Base-by-base conservation (phyloP, 2,888 invertebrate genomes). In the Beris morrisii region DNA sequence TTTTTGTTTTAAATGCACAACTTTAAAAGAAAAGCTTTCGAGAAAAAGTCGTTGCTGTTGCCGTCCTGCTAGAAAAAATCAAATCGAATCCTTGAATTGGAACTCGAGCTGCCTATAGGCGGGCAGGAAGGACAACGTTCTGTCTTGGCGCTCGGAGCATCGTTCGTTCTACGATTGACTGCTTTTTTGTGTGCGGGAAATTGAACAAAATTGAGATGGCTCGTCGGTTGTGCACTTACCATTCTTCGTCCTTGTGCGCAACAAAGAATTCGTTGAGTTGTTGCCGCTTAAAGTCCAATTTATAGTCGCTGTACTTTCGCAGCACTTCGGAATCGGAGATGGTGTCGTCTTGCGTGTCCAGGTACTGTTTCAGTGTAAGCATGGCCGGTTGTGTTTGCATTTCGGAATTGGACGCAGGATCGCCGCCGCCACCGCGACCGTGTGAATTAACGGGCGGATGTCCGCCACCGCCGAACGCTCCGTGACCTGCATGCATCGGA, bases 211-310 rank as follows among this genome's bases (percentile, higher is more conserved):
- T 48, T 13, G 12, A n/a, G 48, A 15, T 11, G 9, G 1, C 7
- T 38, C 38, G 38, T 38, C 6, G 31, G 44, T 4, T 6, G 6
- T 5, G 22, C 44, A 67, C 92, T 84, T 87, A 98, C 99, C 99
- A 99, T 89, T 99, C 99, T 82, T 99, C 98, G 77, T 99, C 98
- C 83, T 99, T 99, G 84, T 99, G 99, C 54, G 93, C 92, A 74
- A 97, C 91, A 83, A 99, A 99, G 84, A 99, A 99, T 80, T 98
- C 97, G 82, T 96, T 96, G 65, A 98, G 87, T 80, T 98, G 98
- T 78, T 96, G 95, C 64, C 95, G 86, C 75, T 93, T 91, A 81
- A 97, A 99, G 76, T 99, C 98, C 75, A 94, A 83, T 82, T 99
- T 99, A 83, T 99, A 99, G 77, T 98, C 97, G 81, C 95, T 96